phyloP scores from a whole-genome alignment of 2,888 invertebrate species.

The Syrista parreyssii region DNA sequence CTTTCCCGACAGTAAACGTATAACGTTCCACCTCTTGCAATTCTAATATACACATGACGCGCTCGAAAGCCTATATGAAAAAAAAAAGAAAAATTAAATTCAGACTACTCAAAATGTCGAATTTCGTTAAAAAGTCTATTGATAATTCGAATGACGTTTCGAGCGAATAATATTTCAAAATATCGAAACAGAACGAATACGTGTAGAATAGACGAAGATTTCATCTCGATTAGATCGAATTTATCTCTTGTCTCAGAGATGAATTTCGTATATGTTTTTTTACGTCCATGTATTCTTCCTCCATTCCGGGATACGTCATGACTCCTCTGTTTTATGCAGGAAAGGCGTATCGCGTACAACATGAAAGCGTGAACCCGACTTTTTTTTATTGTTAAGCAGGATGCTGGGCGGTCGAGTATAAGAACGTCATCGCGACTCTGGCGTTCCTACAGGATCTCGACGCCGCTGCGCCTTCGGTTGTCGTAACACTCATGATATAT shows the following conservation, averaged over 20 bases:
- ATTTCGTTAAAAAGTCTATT: background rate
- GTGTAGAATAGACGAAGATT: background rate
- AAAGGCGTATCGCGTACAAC: background rate
- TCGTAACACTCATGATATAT: conserved; percentile 1
- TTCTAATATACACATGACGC: background rate
- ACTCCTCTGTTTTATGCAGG: background rate
- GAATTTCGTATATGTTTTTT: background rate
- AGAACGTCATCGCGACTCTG: background rate
- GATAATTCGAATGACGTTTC: background rate
- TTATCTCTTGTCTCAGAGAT: background rate
- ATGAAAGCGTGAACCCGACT: background rate
- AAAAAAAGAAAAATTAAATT: background rate
- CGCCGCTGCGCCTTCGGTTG: background rate
- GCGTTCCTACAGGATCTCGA: background rate
- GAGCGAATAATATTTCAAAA: background rate
- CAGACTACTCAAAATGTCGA: background rate
- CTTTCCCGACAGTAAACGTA: background rate
- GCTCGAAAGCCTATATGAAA: background rate
- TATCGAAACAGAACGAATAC: background rate
- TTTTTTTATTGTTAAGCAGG: background rate
- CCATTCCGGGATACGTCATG: background rate
- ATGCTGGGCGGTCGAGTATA: background rate
- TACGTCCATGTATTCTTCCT: background rate
- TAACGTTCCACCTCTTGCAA: background rate
- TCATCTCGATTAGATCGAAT: background rate